phyloP scores from a whole-genome alignment of 2,113 vertebrate species.

The Tautogolabrus adspersus region DNA sequence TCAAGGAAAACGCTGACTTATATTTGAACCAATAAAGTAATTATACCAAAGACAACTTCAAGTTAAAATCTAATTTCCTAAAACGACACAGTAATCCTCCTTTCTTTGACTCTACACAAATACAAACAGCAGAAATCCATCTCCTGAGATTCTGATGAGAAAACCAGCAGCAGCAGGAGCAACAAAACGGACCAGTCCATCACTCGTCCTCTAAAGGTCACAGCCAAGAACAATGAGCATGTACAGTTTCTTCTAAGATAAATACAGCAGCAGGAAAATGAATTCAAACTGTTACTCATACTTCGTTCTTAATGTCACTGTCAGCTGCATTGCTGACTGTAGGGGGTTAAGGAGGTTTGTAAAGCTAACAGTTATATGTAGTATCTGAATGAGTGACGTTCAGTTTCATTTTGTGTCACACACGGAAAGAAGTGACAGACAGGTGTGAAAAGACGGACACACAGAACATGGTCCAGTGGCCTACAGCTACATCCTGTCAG shows the following conservation, averaged over 20 bases:
- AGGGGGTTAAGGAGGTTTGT: neutral
- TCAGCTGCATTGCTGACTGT: neutral
- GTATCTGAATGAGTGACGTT: neutral
- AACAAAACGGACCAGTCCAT: conserved; percentile 18
- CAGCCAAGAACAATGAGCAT: neutral
- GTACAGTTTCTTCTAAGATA: no score
- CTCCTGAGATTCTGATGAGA: neutral
- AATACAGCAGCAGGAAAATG: neutral
- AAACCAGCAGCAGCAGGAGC: conserved; percentile 14
- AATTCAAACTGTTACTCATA: no score
- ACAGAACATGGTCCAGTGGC: neutral
- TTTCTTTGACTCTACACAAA: neutral
- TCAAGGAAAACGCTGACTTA: no score
- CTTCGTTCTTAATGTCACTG: neutral
- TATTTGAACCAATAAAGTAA: no score
- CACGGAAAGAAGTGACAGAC: conserved; percentile 7
- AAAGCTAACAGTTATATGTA: neutral
- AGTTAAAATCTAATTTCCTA: neutral
- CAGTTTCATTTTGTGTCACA: neutral
- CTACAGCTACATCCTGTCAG: neutral
- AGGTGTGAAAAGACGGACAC: neutral
- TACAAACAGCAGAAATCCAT: neutral
- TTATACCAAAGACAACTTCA: no score
- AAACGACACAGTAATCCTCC: neutral
- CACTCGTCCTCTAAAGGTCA: conserved; percentile 16